Evolutionary conservation across 2,797 vertebrate genomes (phyloP).

Genomic region (Numenius phaeopus): DNA sequence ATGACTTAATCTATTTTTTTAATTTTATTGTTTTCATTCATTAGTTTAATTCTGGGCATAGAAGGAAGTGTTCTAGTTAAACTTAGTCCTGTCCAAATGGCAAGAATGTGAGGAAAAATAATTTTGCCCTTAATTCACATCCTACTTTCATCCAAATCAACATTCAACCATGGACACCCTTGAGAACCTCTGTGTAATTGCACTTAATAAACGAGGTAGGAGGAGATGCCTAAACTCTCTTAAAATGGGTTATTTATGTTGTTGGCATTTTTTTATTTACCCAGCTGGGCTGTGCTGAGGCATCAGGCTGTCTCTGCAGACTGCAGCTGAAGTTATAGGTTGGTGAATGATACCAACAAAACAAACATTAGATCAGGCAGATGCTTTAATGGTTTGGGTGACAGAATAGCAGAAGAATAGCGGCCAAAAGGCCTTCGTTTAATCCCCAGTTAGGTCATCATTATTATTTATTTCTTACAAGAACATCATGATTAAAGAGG

Average conservation of each 20-base stretch:
- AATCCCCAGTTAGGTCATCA: slow-evolving; percentile 4
- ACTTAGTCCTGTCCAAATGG: background rate
- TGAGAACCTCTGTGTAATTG: background rate
- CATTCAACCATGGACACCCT: background rate
- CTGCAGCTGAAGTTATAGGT: background rate
- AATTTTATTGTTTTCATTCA: background rate
- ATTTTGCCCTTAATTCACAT: background rate
- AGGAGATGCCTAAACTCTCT: background rate
- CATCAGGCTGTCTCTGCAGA: background rate
- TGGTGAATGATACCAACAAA: slow-evolving; percentile 1
- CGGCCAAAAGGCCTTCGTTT: background rate
- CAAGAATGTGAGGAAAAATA: background rate
- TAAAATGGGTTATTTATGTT: background rate
- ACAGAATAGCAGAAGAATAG: background rate
- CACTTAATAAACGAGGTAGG: background rate
- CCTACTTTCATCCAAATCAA: background rate
- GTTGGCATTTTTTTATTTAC: background rate
- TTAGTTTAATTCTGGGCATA: background rate
- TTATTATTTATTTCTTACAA: slow-evolving; percentile 33
- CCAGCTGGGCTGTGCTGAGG: background rate
- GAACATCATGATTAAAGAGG: background rate
- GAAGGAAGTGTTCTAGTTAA: background rate
- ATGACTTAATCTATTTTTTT: background rate
- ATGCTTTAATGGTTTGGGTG: background rate
- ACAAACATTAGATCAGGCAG: background rate